Base-by-base conservation (phyloP, 2,888 invertebrate genomes). In the Microctonus hyperodae region DNA sequence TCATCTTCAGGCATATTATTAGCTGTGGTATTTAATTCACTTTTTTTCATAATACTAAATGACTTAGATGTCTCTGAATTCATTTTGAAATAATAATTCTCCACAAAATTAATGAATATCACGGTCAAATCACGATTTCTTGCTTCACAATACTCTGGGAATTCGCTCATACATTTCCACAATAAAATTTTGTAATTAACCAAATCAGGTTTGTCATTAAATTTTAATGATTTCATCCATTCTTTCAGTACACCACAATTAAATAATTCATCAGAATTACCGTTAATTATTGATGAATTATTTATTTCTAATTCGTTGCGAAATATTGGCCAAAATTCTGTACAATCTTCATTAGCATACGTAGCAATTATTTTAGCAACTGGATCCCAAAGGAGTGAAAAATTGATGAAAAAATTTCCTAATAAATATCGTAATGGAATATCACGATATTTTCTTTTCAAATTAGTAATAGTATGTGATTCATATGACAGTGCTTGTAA, bases 311-410 rank as follows among this genome's bases (percentile, higher is more conserved):
- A 81, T 73, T 90, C 88, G 31, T 85, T 82, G 35, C 88, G 85
- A 76, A 91, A 94, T 44, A 90, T 85, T 0, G 86, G 84, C 95
- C 95, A 95, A 84, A 95, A 95, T 28, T 87, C 85, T n/a, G 88
- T 84, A 0, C 78, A 83, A 1, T 79, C 76, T 60, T 78, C 79
- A 4, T 60, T 87, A 0, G 94, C 93, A 79, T 92, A 93, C 0
- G 91, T 88, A 1, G 90, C 88, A 56, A 97, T 89, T 48, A 96
- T 86, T 77, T 92, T 89, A 16, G 88, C 86, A 0, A 93, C 87
- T 0, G 96, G 95, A 70, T 93, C 91, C 97, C 97, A 97, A 0
- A 98, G 82, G 13, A 95, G 85, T 74, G 93, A 92, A 78, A 98
- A 97, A 81, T 97, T 97, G 22, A 93, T 87, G 81, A 93, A 94